These are phyloP conservation scores for Cyprinodon diabolis DNA, from an alignment of 2,797 vertebrate species.

Conservation along the genomic window DNA sequence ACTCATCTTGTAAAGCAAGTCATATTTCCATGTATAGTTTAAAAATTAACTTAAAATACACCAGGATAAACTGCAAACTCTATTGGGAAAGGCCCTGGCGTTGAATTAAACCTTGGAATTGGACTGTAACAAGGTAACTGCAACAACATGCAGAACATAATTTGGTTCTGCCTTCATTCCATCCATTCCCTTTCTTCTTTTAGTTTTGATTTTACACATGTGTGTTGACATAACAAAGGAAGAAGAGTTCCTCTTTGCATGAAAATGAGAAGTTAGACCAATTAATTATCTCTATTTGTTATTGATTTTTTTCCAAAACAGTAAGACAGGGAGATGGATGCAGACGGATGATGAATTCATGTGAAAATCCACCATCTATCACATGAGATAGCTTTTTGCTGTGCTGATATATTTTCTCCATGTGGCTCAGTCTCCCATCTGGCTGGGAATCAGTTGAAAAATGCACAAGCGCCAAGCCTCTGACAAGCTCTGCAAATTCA, in stretches of 20 bases:
- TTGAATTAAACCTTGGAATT: neutral
- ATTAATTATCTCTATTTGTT: slow-evolving; percentile 39
- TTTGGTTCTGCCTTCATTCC: slow-evolving; percentile 8
- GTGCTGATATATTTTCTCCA: slow-evolving; percentile 34
- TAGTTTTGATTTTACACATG: slow-evolving; percentile 38
- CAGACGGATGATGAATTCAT: slow-evolving; percentile 7
- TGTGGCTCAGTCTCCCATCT: slow-evolving; percentile 42
- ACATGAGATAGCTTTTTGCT: slow-evolving; percentile 26
- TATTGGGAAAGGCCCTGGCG: neutral
- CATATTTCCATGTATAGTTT: too few relatives aligned
- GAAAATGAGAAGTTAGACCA: slow-evolving; percentile 27
- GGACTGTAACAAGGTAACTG: neutral
- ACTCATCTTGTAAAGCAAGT: neutral
- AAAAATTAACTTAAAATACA: too few relatives aligned
- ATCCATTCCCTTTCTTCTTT: slow-evolving; percentile 18
- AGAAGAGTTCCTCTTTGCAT: slow-evolving; percentile 30
- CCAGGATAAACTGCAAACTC: neutral
- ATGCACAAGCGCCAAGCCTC: slow-evolving; percentile 51
- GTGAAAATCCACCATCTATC: slow-evolving; percentile 38
- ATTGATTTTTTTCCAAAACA: slow-evolving; percentile 25
- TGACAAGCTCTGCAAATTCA: slow-evolving; percentile 62
- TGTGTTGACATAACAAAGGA: slow-evolving; percentile 35
- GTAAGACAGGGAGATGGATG: slow-evolving; percentile 7
- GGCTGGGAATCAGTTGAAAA: slow-evolving; percentile 62
- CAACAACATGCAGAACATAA: slow-evolving; percentile 5